These are phyloP conservation scores for Sisyra terminalis DNA, from an alignment of 2,888 invertebrate species.

Conservation along the genomic window DNA sequence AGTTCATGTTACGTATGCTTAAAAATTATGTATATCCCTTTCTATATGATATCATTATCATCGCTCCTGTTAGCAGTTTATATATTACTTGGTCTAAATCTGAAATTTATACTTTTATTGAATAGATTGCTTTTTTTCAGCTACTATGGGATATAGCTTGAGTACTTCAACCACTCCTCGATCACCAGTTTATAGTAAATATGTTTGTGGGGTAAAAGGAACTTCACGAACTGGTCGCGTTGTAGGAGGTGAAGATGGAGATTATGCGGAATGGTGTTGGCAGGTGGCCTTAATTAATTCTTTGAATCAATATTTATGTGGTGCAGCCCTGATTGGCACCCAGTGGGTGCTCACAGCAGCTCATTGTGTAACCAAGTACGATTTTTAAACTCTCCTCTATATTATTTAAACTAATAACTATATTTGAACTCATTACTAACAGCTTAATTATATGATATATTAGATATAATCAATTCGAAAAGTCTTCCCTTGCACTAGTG, in stretches of 20 bases:
- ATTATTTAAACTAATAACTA: no score
- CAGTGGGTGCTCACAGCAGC: slow-evolving; percentile 91
- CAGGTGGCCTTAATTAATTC: slow-evolving; percentile 87
- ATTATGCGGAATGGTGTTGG: slow-evolving; percentile 91
- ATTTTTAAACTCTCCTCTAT: slow-evolving; percentile 15
- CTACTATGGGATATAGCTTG: slow-evolving; percentile 26
- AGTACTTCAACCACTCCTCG: slow-evolving; percentile 42
- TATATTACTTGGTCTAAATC: no score
- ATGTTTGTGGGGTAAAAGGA: slow-evolving; percentile 87
- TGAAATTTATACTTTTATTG: no score
- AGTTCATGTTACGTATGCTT: no score
- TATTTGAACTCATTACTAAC: no score
- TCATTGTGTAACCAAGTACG: slow-evolving; percentile 86
- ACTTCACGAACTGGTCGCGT: slow-evolving; percentile 45
- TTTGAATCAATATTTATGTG: slow-evolving; percentile 83
- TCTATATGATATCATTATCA: no score
- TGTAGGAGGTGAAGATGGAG: slow-evolving; percentile 83
- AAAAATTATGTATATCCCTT: no score
- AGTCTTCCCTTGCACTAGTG: no score
- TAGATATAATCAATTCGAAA: no score
- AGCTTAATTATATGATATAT: no score
- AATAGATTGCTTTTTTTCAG: slow-evolving; percentile 1
- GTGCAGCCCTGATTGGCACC: slow-evolving; percentile 82
- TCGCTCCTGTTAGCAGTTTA: no score
- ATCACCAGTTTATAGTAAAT: slow-evolving; percentile 68